Base-by-base conservation (phyloP, 2,797 vertebrate species). In the Eospalax fontanierii region DNA sequence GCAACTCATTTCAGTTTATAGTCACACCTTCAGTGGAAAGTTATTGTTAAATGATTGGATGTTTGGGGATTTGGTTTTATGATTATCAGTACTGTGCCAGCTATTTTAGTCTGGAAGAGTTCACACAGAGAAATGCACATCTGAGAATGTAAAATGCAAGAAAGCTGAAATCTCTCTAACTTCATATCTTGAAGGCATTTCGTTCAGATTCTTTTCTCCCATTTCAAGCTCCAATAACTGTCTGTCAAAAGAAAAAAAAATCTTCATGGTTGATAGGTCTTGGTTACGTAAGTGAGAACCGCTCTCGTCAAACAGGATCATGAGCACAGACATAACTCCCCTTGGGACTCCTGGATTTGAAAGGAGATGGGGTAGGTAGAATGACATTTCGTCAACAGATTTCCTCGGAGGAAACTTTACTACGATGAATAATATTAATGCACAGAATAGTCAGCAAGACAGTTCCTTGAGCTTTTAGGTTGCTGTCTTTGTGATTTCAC, bases 211-310 rank as follows among this genome's bases (percentile, higher is more conserved):
- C 59, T 86, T 87, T 88, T 93, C 33, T 73, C 59, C 38, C 43
- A 81, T 91, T 93, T 97, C 63, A 6, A 87, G 81, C 84, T 96
- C 92, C 95, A 95, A 73, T 96, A 96, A 95, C 38, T 93, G 90
- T 66, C 94, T 38, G 11, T 86, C 86, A 94, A 68, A 65, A 93
- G 54, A 57, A 2, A 30, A 38, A 30, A 54, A 57, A 0, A 57
- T 71, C 81, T 94, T 96, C 87, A 92, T 0, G 84, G 95, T 94
- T 97, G 95, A 50, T 40, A 43, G 79, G 92, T 89, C 1, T 7
- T 86, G 86, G 68, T 89, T 94, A 24, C 90, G 91, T 93, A 86
- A 94, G 92, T 75, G 83, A 87, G 95, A 94, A 16, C 65, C 46
- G 22, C 78, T 91, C n/a, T 3, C 83, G 95, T 97, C 76, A 89